Base-by-base conservation (phyloP, 1,140 invertebrate genomes). In the Pomacea maculata region DNA sequence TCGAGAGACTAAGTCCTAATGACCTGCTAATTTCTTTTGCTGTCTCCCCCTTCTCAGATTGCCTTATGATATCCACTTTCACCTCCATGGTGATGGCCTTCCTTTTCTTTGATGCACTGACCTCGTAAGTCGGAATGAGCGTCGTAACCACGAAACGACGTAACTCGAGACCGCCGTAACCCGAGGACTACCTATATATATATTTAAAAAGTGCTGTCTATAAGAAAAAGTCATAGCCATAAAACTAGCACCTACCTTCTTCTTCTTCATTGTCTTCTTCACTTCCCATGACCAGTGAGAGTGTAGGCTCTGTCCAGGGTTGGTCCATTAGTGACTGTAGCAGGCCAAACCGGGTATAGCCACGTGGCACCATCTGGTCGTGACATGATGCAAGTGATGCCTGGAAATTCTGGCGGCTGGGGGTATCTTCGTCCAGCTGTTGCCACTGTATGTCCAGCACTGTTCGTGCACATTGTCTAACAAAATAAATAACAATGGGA, bases 361-460 rank as follows among this genome's bases (percentile, higher is more conserved):
- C 85, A 34, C 81, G 78, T 1, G 83, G 81, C 1, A 80, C 82
- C 71, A 87, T 79, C 63, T 83, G 81, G 14, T 75, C 72, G 81
- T 88, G 85, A 21, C 82, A 72, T 29, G 80, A 82, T 55, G 84
- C 83, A 65, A 85, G 79, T 0, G 85, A 87, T 15, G 80, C 82
- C 10, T 82, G 70, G 64, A 88, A 86, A 65, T 87, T 87, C 70
- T 85, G 82, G 29, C 85, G 84, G 65, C 84, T 76, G 25, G 84
- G 76, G 57, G 84, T 83, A 17, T 86, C 83, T 65, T 86, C 84
- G 10, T 86, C 84, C 25, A 88, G 70, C 63, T 88, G 84, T 71
- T 85, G 84, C 85, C 85, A 88, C 77, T 88, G 84, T 57, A 88
- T 86, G 79, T 87, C 84, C 67, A 88, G 77, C 52, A 88, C 86